Evolutionary conservation across 2,113 vertebrate genomes (phyloP).

Genomic region (Cettia cetti): DNA sequence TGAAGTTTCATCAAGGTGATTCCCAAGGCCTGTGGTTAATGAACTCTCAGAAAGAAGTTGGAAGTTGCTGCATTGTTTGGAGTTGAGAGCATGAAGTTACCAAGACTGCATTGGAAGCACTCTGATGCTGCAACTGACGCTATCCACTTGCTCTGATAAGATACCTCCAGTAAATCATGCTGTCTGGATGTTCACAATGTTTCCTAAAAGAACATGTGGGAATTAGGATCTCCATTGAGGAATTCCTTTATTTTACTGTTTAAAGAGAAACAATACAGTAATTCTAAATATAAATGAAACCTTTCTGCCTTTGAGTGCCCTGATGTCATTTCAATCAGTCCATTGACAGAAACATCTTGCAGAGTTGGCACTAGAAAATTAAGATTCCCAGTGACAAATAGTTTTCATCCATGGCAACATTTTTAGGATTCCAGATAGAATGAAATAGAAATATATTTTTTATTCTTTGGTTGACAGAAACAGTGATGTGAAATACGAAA

Average conservation of each 20-base stretch:
- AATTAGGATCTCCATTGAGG: background rate
- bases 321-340: background rate
- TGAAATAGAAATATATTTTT: background rate
- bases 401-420: background rate
- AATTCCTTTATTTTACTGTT: background rate
- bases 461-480: background rate
- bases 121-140: background rate
- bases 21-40: background rate
- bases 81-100: background rate
- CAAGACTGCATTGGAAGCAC: background rate
- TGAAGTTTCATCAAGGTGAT: background rate
- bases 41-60: background rate
- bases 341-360: background rate
- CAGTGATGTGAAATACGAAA: background rate
- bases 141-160: background rate
- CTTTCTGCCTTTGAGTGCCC: background rate
- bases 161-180: background rate
- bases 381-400: background rate
- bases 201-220: background rate
- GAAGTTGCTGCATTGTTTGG: background rate
- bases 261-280: background rate
- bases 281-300: background rate
- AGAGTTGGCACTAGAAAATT: background rate
- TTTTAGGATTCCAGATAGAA: background rate
- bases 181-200: background rate